These are phyloP conservation scores for Sylvilagus floridanus DNA, from an alignment of 2,797 vertebrate genomes.

Conservation along the genomic window DNA sequence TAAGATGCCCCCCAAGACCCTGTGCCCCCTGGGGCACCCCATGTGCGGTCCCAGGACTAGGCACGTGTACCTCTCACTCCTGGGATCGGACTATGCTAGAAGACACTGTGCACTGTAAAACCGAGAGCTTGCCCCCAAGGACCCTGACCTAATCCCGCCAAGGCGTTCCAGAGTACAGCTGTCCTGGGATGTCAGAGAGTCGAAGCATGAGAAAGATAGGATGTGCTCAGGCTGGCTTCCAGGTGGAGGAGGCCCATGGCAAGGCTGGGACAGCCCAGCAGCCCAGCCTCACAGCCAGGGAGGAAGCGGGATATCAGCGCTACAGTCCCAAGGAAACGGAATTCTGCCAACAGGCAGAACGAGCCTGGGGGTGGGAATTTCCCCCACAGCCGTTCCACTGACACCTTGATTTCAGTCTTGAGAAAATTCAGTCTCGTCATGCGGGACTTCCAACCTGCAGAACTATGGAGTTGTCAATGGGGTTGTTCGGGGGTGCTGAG, in stretches of 20 bases:
- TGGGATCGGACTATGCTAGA: neutral
- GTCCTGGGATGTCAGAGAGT: neutral
- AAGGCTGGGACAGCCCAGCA: neutral
- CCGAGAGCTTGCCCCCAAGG: neutral
- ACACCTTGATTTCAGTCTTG: constrained; percentile 12
- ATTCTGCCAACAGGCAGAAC: constrained; percentile 40
- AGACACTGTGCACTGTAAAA: neutral
- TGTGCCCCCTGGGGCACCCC: too few relatives aligned
- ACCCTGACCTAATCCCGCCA: neutral
- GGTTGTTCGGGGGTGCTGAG: neutral
- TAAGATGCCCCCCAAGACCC: neutral
- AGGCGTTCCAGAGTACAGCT: neutral
- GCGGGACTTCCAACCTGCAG: neutral
- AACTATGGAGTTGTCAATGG: neutral
- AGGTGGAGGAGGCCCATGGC: neutral
- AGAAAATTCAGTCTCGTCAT: neutral
- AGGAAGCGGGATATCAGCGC: neutral
- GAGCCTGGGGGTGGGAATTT: neutral
- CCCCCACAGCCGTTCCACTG: neutral
- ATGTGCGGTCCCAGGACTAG: neutral
- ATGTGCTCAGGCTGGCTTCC: neutral
- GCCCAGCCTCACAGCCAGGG: neutral
- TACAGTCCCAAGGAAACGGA: neutral
- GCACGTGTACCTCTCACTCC: neutral
- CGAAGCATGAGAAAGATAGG: neutral